Evolutionary conservation across 2,888 invertebrate genomes (phyloP).

Genomic region (Lasiommata megera): DNA sequence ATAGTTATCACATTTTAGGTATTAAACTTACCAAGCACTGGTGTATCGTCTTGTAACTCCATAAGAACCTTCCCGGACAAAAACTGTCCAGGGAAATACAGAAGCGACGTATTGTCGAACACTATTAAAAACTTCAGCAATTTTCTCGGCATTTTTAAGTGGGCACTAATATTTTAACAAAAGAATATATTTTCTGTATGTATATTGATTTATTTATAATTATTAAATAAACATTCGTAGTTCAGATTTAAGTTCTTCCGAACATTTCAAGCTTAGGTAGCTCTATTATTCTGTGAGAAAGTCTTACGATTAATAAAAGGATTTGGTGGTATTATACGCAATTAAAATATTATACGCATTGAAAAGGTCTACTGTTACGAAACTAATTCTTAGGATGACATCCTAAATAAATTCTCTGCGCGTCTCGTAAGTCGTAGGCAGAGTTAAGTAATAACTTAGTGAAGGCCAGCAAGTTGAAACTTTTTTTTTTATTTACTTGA

Average conservation of each 20-base stretch:
- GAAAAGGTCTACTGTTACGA: neutral
- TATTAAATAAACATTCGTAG: no score
- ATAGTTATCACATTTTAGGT: neutral
- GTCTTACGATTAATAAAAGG: neutral
- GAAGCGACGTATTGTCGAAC: constrained; percentile 94
- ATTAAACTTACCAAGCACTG: constrained; percentile 86
- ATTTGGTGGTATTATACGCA: neutral
- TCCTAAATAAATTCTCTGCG: constrained; percentile 46
- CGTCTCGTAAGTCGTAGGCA: constrained; percentile 42
- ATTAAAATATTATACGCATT: neutral
- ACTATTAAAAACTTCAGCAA: constrained; percentile 95
- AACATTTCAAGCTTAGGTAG: no score
- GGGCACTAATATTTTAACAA: neutral
- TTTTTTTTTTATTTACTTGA: neutral
- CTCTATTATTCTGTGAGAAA: neutral
- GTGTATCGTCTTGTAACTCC: constrained; percentile 96
- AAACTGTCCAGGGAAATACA: constrained; percentile 97
- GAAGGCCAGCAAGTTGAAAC: constrained; percentile 65
- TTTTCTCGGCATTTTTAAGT: constrained; percentile 88
- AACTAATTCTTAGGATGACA: constrained; percentile 24
- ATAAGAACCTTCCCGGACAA: constrained; percentile 94
- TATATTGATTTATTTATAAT: no score
- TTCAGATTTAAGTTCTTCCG: no score
- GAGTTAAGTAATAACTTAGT: constrained; percentile 66
- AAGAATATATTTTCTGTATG: neutral